Evolutionary conservation across 2,888 invertebrate species (phyloP).

Genomic region (Protula sp.): DNA sequence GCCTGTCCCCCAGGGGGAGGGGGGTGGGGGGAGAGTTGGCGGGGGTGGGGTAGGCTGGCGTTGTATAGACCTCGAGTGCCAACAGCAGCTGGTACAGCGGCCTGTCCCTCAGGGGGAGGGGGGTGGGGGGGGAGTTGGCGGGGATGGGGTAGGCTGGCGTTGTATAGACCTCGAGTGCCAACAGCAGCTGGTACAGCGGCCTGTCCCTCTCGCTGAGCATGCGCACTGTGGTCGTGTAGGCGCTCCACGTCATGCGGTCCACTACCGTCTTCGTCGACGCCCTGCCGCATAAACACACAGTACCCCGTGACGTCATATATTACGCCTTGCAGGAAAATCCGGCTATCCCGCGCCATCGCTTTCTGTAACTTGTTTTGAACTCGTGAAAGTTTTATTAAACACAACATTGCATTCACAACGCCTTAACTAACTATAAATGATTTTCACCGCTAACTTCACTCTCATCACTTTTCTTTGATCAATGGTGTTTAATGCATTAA

Average conservation of each 20-base stretch:
- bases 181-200: slow-evolving; percentile 40
- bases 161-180: slow-evolving; percentile 51
- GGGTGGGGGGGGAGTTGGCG: too few species aligned
- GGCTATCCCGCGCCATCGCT: too few species aligned
- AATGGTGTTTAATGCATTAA: too few species aligned
- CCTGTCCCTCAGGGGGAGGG: slow-evolving; percentile 42
- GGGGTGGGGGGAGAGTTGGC: too few species aligned
- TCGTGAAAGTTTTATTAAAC: too few species aligned
- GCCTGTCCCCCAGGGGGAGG: slow-evolving; percentile 42
- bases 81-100: slow-evolving; percentile 42
- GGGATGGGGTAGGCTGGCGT: too few species aligned
- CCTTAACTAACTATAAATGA: too few species aligned
- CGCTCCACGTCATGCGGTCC: slow-evolving; percentile 43
- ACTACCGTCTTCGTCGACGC: slow-evolving; percentile 45
- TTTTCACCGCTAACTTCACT: neutral
- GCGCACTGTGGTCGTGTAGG: slow-evolving; percentile 38
- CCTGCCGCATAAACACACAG: slow-evolving; percentile 21
- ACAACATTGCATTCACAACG: too few species aligned
- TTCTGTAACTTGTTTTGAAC: too few species aligned
- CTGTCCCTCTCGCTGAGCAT: slow-evolving; percentile 43
- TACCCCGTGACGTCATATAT: neutral
- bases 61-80: slow-evolving; percentile 51
- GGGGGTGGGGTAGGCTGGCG: too few species aligned
- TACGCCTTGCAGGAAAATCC: too few species aligned
- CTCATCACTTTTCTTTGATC: too few species aligned